Percentiles rank a stretch among this genome's conserved stretches.
Conservation (phyloP, 1,140 invertebrate species). For the Laupala kohalensis region DNA sequence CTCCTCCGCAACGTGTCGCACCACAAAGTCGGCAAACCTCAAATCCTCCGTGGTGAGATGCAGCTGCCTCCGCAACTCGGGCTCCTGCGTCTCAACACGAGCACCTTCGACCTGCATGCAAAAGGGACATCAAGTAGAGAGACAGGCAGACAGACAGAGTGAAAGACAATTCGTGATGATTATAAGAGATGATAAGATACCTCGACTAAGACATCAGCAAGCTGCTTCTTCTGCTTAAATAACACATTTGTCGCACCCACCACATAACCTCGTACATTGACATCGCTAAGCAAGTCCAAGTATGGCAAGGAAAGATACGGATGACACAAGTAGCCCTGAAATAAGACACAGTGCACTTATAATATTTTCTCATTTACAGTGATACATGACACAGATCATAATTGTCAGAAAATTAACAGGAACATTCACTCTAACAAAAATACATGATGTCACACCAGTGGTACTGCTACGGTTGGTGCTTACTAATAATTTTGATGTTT, state of each 20-base stretch:
- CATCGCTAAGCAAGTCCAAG: constrained; percentile 79
- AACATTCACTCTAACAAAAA: too few relatives aligned
- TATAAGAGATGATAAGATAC: constrained; percentile 29
- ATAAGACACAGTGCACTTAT: too few relatives aligned
- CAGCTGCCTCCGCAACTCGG: constrained; percentile 67
- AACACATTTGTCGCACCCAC: constrained; percentile 95
- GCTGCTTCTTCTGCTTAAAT: constrained; percentile 87
- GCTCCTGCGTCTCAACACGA: constrained; percentile 77
- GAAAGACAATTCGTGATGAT: background rate
- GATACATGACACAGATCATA: too few relatives aligned
- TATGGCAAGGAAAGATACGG: constrained; percentile 94
- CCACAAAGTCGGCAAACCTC: constrained; percentile 86
- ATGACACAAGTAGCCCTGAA: constrained; percentile 78
- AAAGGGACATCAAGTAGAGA: background rate
- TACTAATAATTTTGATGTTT: too few relatives aligned
- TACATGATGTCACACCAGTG: too few relatives aligned
- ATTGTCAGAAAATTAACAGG: too few relatives aligned
- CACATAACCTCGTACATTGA: constrained; percentile 79
- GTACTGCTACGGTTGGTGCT: too few relatives aligned
- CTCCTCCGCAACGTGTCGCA: constrained; percentile 69
- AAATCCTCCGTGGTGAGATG: constrained; percentile 88
- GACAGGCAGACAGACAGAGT: constrained; percentile 1
- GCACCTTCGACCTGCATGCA: constrained; percentile 47
- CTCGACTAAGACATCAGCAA: constrained; percentile 87
- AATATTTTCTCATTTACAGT: too few relatives aligned